Percentiles rank a stretch among this genome's conserved stretches.
These are phyloP conservation scores for Lasioglossum villosulum DNA, from an alignment of 2,888 invertebrate genomes.

Conservation along the genomic window DNA sequence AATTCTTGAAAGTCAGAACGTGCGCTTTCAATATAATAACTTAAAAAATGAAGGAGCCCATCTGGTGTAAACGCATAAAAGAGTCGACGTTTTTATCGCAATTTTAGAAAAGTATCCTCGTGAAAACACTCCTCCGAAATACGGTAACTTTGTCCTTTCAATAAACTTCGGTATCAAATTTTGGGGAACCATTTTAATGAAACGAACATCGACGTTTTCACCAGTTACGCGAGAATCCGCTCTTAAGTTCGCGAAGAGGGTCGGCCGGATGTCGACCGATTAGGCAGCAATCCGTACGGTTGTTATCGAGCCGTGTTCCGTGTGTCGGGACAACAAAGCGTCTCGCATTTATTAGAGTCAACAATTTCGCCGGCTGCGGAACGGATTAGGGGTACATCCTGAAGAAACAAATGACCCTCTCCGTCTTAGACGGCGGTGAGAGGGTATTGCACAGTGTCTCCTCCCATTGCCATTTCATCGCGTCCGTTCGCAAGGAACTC, in stretches of 20 bases:
- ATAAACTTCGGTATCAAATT: no score
- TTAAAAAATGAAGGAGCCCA: no score
- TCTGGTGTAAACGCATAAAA: no score
- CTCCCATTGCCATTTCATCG: slow-evolving; percentile 18
- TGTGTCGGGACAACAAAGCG: slow-evolving; percentile 46
- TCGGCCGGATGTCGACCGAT: not conserved
- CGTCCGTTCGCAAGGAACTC: not conserved
- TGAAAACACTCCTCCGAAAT: no score
- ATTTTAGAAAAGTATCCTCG: no score
- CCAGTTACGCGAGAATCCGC: no score
- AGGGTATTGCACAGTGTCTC: slow-evolving; percentile 24
- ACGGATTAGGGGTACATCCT: slow-evolving; percentile 61
- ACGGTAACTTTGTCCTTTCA: no score
- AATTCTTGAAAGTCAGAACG: no score
- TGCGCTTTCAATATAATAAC: no score
- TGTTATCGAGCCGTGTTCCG: slow-evolving; percentile 15
- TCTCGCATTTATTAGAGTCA: slow-evolving; percentile 60
- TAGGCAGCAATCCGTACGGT: not conserved
- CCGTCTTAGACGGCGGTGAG: slow-evolving; percentile 18
- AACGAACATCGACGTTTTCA: no score
- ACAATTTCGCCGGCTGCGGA: slow-evolving; percentile 54
- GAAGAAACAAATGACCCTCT: slow-evolving; percentile 54
- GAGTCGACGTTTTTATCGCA: no score
- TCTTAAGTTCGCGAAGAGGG: not conserved
- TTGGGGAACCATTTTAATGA: no score